Evolutionary conservation across 2,797 vertebrate genomes (phyloP).

Genomic region (Anomalospiza imberbis): DNA sequence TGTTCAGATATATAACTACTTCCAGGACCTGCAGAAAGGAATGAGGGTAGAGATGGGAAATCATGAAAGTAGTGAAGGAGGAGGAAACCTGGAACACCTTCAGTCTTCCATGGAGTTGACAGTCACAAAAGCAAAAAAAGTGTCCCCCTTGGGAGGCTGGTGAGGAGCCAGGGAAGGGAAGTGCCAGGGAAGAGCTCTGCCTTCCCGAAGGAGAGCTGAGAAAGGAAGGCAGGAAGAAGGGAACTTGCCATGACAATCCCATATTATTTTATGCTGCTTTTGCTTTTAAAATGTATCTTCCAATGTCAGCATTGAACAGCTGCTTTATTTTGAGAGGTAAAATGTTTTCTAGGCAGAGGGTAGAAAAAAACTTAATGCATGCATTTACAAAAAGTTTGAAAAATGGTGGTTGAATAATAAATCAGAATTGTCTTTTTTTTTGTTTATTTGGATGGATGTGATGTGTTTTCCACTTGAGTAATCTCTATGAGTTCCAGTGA

Average conservation of each 20-base stretch:
- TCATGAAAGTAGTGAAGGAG: neutral
- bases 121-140: fast-evolving
- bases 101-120: neutral
- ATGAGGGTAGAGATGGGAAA: neutral
- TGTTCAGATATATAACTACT: neutral
- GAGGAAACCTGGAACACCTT: neutral
- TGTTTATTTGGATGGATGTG: neutral
- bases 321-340: neutral
- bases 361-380: neutral
- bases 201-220: neutral
- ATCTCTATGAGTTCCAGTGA: neutral
- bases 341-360: neutral
- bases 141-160: too few relatives aligned
- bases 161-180: neutral
- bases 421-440: neutral
- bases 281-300: neutral
- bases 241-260: neutral
- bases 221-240: neutral
- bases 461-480: neutral
- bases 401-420: neutral
- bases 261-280: neutral
- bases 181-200: neutral
- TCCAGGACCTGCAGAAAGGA: neutral
- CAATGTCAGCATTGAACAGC: neutral
- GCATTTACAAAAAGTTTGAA: neutral